phyloP scores from a whole-genome alignment of 2,797 vertebrate species.

The Notolepis coatsorum region DNA sequence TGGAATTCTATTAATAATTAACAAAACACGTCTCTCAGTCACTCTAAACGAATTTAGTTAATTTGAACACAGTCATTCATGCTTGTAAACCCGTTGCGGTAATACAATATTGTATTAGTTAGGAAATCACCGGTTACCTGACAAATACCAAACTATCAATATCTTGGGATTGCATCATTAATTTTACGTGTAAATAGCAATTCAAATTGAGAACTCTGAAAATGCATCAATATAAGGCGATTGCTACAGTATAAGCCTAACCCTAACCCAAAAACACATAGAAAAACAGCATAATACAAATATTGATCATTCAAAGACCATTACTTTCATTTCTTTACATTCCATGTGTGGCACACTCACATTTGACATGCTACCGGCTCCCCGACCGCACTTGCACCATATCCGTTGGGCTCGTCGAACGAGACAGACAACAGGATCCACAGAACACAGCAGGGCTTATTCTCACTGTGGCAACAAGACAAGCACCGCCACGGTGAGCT shows the following conservation, averaged over 20 bases:
- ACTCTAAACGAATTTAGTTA: neutral
- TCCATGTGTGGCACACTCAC: slow-evolving; percentile 27
- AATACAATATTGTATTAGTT: slow-evolving; percentile 2
- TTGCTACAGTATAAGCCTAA: neutral
- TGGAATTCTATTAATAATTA: slow-evolving; percentile 5
- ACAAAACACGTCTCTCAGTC: neutral
- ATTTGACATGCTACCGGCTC: neutral
- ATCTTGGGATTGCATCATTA: neutral
- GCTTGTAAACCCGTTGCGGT: neutral
- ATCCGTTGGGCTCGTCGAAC: neutral
- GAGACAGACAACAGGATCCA: slow-evolving; percentile 6
- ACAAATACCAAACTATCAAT: neutral
- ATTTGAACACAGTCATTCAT: slow-evolving; percentile 12
- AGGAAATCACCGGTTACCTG: neutral
- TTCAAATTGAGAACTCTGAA: neutral
- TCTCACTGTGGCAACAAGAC: slow-evolving; percentile 1
- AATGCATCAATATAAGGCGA: neutral
- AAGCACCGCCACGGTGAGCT: neutral
- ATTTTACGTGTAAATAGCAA: neutral
- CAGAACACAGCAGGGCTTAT: neutral
- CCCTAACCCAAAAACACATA: too few species aligned
- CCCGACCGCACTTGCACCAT: slow-evolving; percentile 6
- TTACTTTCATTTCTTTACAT: neutral
- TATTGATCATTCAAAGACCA: neutral
- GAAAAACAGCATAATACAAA: neutral